Evolutionary conservation across 2,797 vertebrate genomes (phyloP).

Genomic region (Echeneis naucrates): DNA sequence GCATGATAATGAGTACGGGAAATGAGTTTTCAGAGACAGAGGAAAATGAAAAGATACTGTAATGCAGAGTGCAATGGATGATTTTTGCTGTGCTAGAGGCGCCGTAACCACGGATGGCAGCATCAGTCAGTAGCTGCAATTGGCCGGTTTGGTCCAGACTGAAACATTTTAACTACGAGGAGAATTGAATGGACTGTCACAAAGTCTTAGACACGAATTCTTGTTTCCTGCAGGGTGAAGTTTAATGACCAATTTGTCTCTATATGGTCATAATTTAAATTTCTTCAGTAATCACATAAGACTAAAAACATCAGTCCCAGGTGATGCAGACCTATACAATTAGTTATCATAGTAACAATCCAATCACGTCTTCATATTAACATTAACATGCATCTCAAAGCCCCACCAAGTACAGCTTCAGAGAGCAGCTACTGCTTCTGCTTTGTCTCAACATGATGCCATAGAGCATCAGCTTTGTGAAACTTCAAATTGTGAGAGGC

Average conservation of each 20-base stretch:
- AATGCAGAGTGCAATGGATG: slow-evolving; percentile 56
- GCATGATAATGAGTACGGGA: slow-evolving; percentile 63
- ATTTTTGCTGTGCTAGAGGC: slow-evolving; percentile 36
- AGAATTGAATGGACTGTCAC: slow-evolving; percentile 1
- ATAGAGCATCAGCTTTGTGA: neutral
- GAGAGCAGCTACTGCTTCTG: neutral
- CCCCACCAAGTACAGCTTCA: neutral
- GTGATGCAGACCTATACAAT: neutral
- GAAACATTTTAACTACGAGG: slow-evolving; percentile 8
- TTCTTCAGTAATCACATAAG: neutral
- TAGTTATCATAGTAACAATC: neutral
- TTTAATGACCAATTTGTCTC: neutral
- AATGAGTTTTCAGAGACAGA: slow-evolving; percentile 56
- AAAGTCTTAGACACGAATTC: neutral
- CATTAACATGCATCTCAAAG: neutral
- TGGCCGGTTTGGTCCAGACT: slow-evolving; percentile 14
- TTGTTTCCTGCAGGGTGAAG: neutral
- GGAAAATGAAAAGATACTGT: slow-evolving; percentile 67
- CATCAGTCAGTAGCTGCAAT: neutral
- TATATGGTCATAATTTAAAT: neutral
- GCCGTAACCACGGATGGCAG: neutral
- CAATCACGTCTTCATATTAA: neutral
- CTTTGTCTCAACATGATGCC: neutral
- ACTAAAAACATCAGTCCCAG: neutral
- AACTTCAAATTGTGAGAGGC: neutral